Conservation (phyloP, 1,140 invertebrate genomes). For the Diabrotica virgifera region DNA sequence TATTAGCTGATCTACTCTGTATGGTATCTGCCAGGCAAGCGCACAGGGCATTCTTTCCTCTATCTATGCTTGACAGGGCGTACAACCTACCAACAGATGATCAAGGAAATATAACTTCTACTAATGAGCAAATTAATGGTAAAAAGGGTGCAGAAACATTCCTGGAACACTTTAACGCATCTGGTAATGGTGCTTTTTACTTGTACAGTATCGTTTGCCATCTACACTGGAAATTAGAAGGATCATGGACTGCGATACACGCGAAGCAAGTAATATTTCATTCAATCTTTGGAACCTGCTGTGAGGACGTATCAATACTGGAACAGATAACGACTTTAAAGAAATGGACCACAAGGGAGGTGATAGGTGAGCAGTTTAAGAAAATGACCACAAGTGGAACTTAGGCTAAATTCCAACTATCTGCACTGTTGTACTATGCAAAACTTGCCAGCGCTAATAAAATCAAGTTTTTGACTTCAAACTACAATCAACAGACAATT, state of each 20-base stretch:
- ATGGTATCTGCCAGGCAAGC: slow-evolving; percentile 8
- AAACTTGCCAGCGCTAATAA: too few species aligned
- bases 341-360: too few species aligned
- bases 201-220: neutral
- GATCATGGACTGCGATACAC: neutral
- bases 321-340: too few species aligned
- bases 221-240: neutral
- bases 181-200: neutral
- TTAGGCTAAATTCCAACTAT: too few species aligned
- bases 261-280: neutral
- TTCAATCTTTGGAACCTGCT: slow-evolving; percentile 3
- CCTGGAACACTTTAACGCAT: neutral
- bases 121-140: neutral
- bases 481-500: too few species aligned
- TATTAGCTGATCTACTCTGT: neutral
- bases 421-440: too few species aligned
- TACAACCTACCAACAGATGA: too few species aligned
- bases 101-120: too few species aligned
- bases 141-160: neutral
- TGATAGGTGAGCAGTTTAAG: too few species aligned
- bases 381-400: too few species aligned
- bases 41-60: neutral
- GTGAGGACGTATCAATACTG: too few species aligned
- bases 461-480: too few species aligned
- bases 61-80: neutral